A percentile compares a stretch with the other conserved stretches of the same genome.
phyloP scores from a whole-genome alignment of 2,888 invertebrate genomes.

The Scaptomyza reducta region DNA sequence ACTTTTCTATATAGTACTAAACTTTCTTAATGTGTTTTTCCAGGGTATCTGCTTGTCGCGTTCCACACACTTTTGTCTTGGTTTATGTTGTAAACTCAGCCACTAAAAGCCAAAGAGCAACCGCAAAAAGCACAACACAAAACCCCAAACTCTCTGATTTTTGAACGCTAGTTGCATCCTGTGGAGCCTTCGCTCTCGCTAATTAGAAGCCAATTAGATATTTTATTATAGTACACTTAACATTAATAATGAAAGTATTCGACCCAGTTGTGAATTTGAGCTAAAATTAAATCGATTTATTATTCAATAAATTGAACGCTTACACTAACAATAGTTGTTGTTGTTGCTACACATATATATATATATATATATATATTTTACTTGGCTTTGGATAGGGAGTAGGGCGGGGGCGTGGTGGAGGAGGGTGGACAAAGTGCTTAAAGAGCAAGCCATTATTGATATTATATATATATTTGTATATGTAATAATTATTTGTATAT shows the following conservation, averaged over 20 bases:
- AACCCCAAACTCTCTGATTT: background rate
- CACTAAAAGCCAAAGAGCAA: slow-evolving; percentile 31
- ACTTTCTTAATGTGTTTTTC: no score
- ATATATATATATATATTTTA: slow-evolving; percentile 18
- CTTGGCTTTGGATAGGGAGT: slow-evolving; percentile 35
- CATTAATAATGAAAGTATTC: slow-evolving; percentile 3
- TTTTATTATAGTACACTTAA: slow-evolving; percentile 37
- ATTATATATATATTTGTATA: slow-evolving; percentile 32
- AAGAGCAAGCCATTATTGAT: slow-evolving; percentile 7
- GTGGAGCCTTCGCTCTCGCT: slow-evolving; percentile 20
- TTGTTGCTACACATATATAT: slow-evolving; percentile 29
- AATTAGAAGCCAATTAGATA: slow-evolving; percentile 51
- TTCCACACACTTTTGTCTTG: slow-evolving; percentile 13
- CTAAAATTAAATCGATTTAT: slow-evolving; percentile 77
- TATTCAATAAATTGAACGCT: slow-evolving; percentile 76
- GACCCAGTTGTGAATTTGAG: slow-evolving; percentile 36
- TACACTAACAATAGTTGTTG: slow-evolving; percentile 64
- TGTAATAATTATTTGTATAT: slow-evolving; percentile 7
- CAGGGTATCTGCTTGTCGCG: no score
- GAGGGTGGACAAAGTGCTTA: slow-evolving; percentile 23
- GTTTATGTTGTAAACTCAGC: slow-evolving; percentile 35
- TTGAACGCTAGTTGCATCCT: slow-evolving; percentile 1
- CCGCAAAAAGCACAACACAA: background rate
- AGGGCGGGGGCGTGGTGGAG: background rate
- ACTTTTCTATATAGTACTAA: no score